phyloP scores from a whole-genome alignment of 1,140 invertebrate genomes.

The Carposina sasakii region DNA sequence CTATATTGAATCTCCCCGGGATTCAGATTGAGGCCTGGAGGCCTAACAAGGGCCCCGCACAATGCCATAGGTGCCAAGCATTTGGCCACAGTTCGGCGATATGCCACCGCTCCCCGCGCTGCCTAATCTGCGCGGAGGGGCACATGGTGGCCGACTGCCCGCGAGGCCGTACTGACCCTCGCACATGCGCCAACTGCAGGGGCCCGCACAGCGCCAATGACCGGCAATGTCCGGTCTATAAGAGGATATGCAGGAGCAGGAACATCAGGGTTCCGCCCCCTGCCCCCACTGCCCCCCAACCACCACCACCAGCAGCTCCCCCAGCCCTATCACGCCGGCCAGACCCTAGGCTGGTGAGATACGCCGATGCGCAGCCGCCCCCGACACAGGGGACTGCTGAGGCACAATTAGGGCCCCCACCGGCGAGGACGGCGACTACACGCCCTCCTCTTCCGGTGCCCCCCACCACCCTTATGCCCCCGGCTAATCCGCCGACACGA shows the following conservation, averaged over 20 bases:
- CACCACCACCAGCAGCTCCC: not conserved
- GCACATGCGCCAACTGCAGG: constrained; percentile 23
- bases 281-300: too few species aligned
- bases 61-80: constrained; percentile 18
- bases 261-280: too few species aligned
- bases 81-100: constrained; percentile 16
- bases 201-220: constrained; percentile 22
- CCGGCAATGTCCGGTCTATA: constrained; percentile 3
- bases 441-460: too few species aligned
- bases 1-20: constrained; percentile 10
- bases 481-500: too few species aligned
- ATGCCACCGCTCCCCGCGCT: constrained; percentile 13
- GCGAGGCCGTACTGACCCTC: constrained; percentile 1
- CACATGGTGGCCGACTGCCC: constrained; percentile 15
- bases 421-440: too few species aligned
- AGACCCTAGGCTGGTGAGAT: too few species aligned
- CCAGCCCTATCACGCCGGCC: too few species aligned
- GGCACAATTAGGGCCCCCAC: too few species aligned
- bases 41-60: not conserved
- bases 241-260: constrained; percentile 1
- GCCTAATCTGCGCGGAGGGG: constrained; percentile 13
- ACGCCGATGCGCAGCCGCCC: too few species aligned
- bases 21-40: constrained; percentile 13
- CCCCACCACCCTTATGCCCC: too few species aligned
- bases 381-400: too few species aligned